Conservation (phyloP, 1,140 invertebrate species). For the Carposina sasakii region DNA sequence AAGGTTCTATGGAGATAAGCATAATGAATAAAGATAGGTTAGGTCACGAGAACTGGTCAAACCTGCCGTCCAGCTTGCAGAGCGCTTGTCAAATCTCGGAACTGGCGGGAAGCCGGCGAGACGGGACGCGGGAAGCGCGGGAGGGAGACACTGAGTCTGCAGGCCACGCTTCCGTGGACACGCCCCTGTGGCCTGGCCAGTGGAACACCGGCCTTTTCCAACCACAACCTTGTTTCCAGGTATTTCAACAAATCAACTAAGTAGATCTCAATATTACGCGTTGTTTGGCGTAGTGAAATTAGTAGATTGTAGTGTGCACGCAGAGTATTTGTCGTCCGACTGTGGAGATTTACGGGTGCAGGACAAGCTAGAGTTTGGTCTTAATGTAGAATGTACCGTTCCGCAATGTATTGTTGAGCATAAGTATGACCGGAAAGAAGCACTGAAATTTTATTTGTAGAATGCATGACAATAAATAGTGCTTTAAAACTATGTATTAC, state of each 20-base stretch:
- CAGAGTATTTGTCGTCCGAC: background rate
- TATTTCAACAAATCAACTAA: constrained; percentile 73
- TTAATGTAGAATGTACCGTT: constrained; percentile 39
- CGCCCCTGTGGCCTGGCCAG: constrained; percentile 58
- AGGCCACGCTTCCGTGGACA: constrained; percentile 30
- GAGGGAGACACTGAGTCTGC: constrained; percentile 27
- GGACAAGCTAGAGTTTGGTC: constrained; percentile 36
- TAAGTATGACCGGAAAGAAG: too few relatives aligned
- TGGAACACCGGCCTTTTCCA: constrained; percentile 64
- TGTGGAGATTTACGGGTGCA: background rate
- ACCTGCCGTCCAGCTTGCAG: constrained; percentile 74
- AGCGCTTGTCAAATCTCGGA: constrained; percentile 76
- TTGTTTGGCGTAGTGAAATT: constrained; percentile 39
- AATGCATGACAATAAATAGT: constrained; percentile 70
- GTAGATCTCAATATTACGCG: constrained; percentile 41
- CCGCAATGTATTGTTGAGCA: constrained; percentile 21
- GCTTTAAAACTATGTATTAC: constrained; percentile 47
- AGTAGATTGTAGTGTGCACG: constrained; percentile 32
- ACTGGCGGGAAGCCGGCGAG: constrained; percentile 48
- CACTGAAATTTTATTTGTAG: constrained; percentile 31
- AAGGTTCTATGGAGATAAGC: constrained; percentile 69
- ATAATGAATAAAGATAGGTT: constrained; percentile 66
- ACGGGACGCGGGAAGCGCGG: constrained; percentile 24
- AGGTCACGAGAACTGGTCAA: constrained; percentile 74
- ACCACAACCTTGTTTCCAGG: constrained; percentile 70